Evolutionary conservation across 2,113 vertebrate species (phyloP).

Genomic region (Aphyosemion australe): DNA sequence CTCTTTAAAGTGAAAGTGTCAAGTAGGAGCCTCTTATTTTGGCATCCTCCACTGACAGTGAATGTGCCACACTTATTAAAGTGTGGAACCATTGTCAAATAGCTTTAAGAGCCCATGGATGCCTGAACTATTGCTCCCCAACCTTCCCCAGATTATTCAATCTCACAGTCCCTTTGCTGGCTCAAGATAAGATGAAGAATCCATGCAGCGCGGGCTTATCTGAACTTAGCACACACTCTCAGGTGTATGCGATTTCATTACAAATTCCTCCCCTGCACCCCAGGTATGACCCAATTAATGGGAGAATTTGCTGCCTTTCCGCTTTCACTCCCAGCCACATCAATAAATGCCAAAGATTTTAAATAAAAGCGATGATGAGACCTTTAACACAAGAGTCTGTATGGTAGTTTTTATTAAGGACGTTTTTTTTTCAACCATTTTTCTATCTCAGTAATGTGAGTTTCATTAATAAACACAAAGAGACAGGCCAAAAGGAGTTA

Average conservation of each 20-base stretch:
- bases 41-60: conserved; percentile 42
- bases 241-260: conserved; percentile 77
- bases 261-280: conserved; percentile 64
- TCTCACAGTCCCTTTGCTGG: conserved; percentile 76
- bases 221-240: conserved; percentile 75
- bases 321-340: conserved; percentile 53
- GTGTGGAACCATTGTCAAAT: conserved; percentile 73
- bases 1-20: conserved; percentile 39
- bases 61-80: conserved; percentile 65
- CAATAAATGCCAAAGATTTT: conserved; percentile 69
- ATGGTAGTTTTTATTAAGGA: neutral
- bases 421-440: neutral
- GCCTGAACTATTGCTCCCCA: conserved; percentile 76
- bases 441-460: neutral
- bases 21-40: conserved; percentile 43
- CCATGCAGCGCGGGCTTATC: conserved; percentile 81
- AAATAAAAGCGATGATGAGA: conserved; percentile 32
- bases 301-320: conserved; percentile 63
- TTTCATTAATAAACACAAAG: too few relatives aligned
- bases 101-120: conserved; percentile 74
- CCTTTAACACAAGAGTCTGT: conserved; percentile 40
- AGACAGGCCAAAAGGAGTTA: too few relatives aligned
- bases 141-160: conserved; percentile 78
- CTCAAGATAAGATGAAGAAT: conserved; percentile 80
- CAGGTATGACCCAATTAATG: conserved; percentile 83